Evolutionary conservation across 2,797 vertebrate genomes (phyloP).

Genomic region (Sebastes aleutianus): DNA sequence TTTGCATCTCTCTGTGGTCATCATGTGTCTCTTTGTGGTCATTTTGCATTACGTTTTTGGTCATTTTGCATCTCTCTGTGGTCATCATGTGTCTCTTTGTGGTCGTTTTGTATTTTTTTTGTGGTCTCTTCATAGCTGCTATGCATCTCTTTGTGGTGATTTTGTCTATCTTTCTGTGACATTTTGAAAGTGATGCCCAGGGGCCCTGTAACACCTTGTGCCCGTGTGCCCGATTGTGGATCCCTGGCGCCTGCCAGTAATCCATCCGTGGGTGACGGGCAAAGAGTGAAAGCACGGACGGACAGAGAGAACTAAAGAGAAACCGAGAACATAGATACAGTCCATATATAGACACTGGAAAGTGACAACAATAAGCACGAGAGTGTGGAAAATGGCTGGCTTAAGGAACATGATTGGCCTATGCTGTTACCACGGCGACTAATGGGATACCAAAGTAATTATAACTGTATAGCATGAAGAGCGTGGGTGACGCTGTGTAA

Average conservation of each 20-base stretch:
- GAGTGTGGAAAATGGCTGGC: slow-evolving; percentile 27
- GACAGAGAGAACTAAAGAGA: neutral
- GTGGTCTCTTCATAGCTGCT: neutral
- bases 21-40: neutral
- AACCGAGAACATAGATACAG: neutral
- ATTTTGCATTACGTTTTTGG: neutral
- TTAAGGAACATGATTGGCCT: slow-evolving; percentile 29
- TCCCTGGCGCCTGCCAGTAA: neutral
- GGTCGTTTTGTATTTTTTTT: too few relatives aligned
- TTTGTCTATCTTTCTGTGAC: neutral
- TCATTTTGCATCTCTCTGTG: too few relatives aligned
- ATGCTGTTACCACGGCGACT: slow-evolving; percentile 50
- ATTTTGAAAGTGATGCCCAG: neutral
- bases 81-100: too few relatives aligned
- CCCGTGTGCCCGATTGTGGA: neutral
- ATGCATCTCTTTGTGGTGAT: neutral
- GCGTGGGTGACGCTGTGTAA: slow-evolving; percentile 14
- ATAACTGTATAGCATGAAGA: slow-evolving; percentile 1
- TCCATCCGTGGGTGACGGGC: neutral
- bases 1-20: neutral
- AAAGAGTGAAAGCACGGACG: neutral
- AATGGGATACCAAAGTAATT: slow-evolving; percentile 48
- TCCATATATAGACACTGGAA: slow-evolving; percentile 18
- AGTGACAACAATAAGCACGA: slow-evolving; percentile 13
- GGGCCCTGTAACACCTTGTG: neutral